Conservation (phyloP, 2,797 vertebrate species). For the Muscicapa striata region DNA sequence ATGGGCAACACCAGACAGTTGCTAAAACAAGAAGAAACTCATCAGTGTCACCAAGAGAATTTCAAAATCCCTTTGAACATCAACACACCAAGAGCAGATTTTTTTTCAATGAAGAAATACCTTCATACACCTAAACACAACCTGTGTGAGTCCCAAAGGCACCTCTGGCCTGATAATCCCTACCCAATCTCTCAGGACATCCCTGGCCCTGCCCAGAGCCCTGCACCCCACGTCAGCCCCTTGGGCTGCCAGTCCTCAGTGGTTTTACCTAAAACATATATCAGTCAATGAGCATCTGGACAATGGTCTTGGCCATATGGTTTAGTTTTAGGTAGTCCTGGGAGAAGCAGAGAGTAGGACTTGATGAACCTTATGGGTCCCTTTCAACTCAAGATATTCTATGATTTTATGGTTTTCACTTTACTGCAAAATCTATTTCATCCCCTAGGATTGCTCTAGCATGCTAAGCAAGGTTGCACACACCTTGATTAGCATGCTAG, state of each 20-base stretch:
- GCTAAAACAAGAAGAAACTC: not conserved
- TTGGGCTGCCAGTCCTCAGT: not conserved
- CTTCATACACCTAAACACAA: not conserved
- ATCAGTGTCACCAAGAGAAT: not conserved
- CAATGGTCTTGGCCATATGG: not conserved
- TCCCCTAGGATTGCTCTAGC: not conserved
- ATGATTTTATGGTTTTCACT: not conserved
- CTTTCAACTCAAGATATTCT: not conserved
- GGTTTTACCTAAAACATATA: not conserved
- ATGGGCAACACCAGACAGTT: not conserved
- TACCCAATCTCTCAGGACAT: not conserved
- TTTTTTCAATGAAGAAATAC: not conserved
- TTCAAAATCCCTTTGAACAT: not conserved
- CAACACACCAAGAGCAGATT: not conserved
- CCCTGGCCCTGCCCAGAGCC: not conserved
- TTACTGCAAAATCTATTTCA: not conserved
- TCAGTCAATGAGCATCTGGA: not conserved
- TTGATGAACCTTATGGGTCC: no score
- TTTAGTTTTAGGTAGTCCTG: not conserved
- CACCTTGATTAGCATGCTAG: not conserved
- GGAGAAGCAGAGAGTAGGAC: not conserved
- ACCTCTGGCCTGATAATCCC: not conserved
- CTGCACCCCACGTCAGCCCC: not conserved
- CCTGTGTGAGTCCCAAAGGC: not conserved
- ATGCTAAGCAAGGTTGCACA: not conserved